Evolutionary conservation across 2,888 invertebrate genomes (phyloP), one percentile per base, ranked within the genome.

Genomic region (Apoderus coryli): DNA sequence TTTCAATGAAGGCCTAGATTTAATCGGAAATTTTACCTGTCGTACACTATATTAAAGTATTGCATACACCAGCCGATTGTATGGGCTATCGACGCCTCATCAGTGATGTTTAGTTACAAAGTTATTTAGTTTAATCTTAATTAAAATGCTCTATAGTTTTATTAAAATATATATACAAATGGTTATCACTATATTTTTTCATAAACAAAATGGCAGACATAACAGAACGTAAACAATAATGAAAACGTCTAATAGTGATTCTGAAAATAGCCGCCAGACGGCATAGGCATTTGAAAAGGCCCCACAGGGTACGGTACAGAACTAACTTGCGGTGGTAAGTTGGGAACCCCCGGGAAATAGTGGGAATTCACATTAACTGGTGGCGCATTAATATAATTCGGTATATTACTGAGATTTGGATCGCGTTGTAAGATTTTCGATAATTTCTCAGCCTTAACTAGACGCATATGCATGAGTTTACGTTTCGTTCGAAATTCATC

Each of bases 401-500:
- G 48, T 29, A 48, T 43, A 47, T 47, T 44, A 27, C 40, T 49
- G n/a, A 51, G 24, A n/a, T 43, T 36, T 4, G 52, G 48, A 39
- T 54, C 53, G 15, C 54, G 45, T 9, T 54, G 49, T 36, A 81
- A 60, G 7, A 85, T 56, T 49, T 85, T 84, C 27, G 72, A 65
- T 76, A 96, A 76, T 63, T 95, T 93, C 41, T 96, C 95, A 0
- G 86, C 76, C 62, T 95, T 95, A 7, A 93, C 77, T 52, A 85
- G 77, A 28, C 90, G 67, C 38, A 76, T 52, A 53, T 89, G 88
- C 65, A 84, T 79, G 19, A 72, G 50, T 46, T 76, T 75, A 25
- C 95, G 70, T 37, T 71, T 67, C 1, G 69, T 66, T 33, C 82
- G 65, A 56, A 90, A 96, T 34, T 81, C 72, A 36, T 84, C 81